A percentile compares a stretch with the other conserved stretches of the same genome.
Conservation (phyloP, 1,140 invertebrate genomes). For the Drosophila nebulosa region DNA sequence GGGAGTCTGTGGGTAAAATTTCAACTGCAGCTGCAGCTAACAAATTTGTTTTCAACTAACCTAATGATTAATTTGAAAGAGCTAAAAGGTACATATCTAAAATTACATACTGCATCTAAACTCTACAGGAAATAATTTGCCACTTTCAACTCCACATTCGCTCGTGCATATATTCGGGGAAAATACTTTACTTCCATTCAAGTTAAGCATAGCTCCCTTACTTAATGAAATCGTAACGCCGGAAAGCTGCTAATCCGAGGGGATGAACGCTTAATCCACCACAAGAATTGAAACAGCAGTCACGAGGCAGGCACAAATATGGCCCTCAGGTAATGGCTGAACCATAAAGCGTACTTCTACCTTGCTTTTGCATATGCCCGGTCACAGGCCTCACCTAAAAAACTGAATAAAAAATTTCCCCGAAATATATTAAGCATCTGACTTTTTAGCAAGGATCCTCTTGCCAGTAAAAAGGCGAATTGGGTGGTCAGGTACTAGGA, state of each 20-base stretch:
- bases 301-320: constrained; percentile 12
- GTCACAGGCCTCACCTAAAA: constrained; percentile 44
- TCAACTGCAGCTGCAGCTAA: constrained; percentile 19
- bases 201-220: constrained; percentile 39
- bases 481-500: constrained; percentile 16
- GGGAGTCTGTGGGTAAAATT: constrained; percentile 5
- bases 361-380: neutral
- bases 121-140: too few relatives aligned
- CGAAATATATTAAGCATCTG: constrained; percentile 44
- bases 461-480: constrained; percentile 25
- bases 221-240: constrained; percentile 67
- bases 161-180: neutral
- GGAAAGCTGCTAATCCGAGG: constrained; percentile 50
- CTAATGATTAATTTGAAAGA: too few relatives aligned
- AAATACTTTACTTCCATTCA: constrained; percentile 46
- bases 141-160: too few relatives aligned
- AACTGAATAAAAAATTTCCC: constrained; percentile 49
- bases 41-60: too few relatives aligned
- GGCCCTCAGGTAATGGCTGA: constrained; percentile 18
- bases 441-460: constrained; percentile 63
- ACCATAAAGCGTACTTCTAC: neutral
- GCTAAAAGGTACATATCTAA: neutral
- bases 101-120: too few relatives aligned
- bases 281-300: constrained; percentile 72
- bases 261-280: constrained; percentile 73